Percentiles rank a stretch among this genome's conserved stretches.
phyloP scores from a whole-genome alignment of 1,140 invertebrate genomes.

The Ips typographus region DNA sequence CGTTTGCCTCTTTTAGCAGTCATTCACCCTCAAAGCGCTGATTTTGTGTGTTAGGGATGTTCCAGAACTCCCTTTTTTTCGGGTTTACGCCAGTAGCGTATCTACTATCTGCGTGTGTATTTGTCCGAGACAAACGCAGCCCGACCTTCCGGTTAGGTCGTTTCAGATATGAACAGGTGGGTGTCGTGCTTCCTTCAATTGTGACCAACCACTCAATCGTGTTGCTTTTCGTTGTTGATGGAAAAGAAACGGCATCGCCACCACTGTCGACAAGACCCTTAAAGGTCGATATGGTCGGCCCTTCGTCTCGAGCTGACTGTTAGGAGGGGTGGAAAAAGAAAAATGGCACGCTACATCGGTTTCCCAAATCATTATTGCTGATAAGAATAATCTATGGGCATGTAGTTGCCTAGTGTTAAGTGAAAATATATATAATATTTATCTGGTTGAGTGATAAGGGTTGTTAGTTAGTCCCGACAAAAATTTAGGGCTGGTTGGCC shows the following conservation, averaged over 20 bases:
- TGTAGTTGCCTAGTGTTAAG: slow-evolving; percentile 35
- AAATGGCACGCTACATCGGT: slow-evolving; percentile 36
- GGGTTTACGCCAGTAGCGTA: not conserved
- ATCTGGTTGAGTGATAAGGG: too few species aligned
- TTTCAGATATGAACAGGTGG: not conserved
- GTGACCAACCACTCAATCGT: not conserved
- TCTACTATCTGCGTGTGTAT: not conserved
- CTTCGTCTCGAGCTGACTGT: slow-evolving; percentile 27
- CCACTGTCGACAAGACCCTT: slow-evolving; percentile 11
- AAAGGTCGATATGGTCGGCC: slow-evolving; percentile 28
- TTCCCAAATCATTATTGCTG: slow-evolving; percentile 35
- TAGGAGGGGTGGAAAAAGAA: slow-evolving; percentile 28
- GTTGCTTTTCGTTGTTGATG: not conserved
- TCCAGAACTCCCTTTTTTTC: not conserved
- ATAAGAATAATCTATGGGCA: slow-evolving; percentile 36
- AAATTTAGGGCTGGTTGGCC: too few species aligned
- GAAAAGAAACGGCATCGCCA: not conserved
- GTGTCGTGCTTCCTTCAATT: not conserved
- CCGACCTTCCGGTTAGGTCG: not conserved
- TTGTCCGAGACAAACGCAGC: not conserved
- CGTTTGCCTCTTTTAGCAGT: slow-evolving; percentile 3
- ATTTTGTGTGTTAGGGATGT: slow-evolving; percentile 1
- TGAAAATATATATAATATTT: slow-evolving; percentile 28
- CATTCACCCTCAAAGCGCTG: slow-evolving; percentile 10
- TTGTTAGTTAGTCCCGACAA: too few species aligned